Base-by-base conservation (phyloP, 1,140 invertebrate genomes). In the Bombus picipes region DNA sequence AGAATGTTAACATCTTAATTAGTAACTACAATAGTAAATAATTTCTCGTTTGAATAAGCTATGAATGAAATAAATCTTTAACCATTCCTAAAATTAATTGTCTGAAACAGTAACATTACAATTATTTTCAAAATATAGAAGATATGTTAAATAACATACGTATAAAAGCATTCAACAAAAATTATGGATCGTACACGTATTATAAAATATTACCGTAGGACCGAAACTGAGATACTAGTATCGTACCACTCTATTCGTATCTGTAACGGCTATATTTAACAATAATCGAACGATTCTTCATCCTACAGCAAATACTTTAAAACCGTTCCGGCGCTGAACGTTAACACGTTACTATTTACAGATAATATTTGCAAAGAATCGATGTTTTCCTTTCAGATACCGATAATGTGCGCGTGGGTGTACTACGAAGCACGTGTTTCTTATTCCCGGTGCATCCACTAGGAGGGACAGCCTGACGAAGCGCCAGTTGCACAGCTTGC, bases 371-470 rank as follows among this genome's bases (percentile, higher is more conserved):
- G 65, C 77, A n/a, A 79, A 68, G 65, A 71, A 74, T 85, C 84
- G 84, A 85, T 81, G 66, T 74, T 81, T 81, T 68, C 79, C 32
- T 81, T 57, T 74, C 22, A 32, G 82, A 78, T 71, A 71, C 18
- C 66, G 83, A 71, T 78, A 79, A 41, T 65, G 74, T 59, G 66
- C 53, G 75, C 85, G 85, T 78, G 59, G 80, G 57, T 32, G 75
- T 57, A 47, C 78, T 83, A 39, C 79, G 65, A 80, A 89, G 47
- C 78, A 65, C 81, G 70, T 65, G 88, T 84, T 90, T 89, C 88
- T 81, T 90, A 90, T 90, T 90, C 89, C 77, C 70, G 73, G 12
- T 71, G 88, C 89, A 88, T 90, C 78, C 83, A 68, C 39, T 53
- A 68, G 71, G 59, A 82, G 78, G 86, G 88, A 87, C 72, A 83